Conservation (phyloP, 2,797 vertebrate genomes). For the Pseudomugil tenellus region DNA sequence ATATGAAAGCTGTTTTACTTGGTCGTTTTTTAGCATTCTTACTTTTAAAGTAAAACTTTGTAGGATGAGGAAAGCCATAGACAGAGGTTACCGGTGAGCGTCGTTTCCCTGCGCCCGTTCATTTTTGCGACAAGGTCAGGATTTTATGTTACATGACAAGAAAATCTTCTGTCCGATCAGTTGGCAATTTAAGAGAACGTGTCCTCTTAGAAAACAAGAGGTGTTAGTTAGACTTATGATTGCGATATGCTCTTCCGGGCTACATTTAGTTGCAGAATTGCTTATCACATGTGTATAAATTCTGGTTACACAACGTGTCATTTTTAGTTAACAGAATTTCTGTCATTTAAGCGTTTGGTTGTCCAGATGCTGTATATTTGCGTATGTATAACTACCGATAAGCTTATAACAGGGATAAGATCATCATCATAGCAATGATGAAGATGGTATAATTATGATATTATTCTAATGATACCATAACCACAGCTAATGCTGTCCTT, state of each 20-base stretch:
- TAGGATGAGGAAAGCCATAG: not conserved
- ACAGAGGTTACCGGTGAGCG: too few species aligned
- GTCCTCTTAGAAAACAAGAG: rapidly evolving
- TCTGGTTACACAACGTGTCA: slow-evolving; percentile 9
- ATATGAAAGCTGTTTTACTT: rapidly evolving
- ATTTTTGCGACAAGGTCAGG: slow-evolving; percentile 79
- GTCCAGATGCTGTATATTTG: not conserved
- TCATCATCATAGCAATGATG: too few species aligned
- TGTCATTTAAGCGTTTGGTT: not conserved
- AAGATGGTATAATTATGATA: too few species aligned
- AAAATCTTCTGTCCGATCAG: not conserved
- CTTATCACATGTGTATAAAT: not conserved
- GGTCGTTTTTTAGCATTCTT: rapidly evolving
- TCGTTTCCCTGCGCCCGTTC: slow-evolving; percentile 5
- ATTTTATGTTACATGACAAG: slow-evolving; percentile 44
- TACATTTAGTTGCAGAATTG: too few species aligned
- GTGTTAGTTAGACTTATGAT: not conserved
- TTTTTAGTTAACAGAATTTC: too few species aligned
- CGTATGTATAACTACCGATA: not conserved
- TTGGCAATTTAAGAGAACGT: not conserved
- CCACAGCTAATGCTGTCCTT: slow-evolving; percentile 3
- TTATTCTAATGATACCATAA: not conserved
- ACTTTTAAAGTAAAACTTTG: rapidly evolving
- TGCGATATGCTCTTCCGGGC: rapidly evolving
- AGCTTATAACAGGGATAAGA: too few species aligned